phyloP scores from a whole-genome alignment of 2,888 invertebrate species.

The Netelia virgata region DNA sequence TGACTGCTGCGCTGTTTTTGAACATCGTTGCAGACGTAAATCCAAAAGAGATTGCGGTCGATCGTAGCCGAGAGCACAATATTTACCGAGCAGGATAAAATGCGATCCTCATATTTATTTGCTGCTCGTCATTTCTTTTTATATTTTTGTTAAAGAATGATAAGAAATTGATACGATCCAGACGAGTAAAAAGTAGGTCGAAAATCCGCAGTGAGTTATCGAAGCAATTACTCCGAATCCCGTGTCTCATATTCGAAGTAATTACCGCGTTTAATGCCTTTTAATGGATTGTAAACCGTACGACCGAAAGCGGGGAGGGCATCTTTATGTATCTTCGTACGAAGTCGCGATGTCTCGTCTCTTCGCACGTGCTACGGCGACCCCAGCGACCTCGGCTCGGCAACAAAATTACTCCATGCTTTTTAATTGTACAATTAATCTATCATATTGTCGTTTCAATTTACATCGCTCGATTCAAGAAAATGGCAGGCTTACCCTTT shows the following conservation, averaged over 20 bases:
- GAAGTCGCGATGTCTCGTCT: slow-evolving; percentile 17
- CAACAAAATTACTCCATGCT: not conserved
- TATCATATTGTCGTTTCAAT: not conserved
- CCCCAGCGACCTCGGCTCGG: slow-evolving; percentile 15
- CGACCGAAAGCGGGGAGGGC: slow-evolving; percentile 8
- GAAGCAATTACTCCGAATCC: slow-evolving; percentile 41
- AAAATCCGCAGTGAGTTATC: slow-evolving; percentile 24
- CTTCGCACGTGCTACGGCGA: not conserved
- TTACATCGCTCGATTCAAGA: not conserved
- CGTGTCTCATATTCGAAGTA: slow-evolving; percentile 35
- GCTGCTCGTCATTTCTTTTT: not conserved
- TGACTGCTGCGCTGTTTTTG: too few species aligned
- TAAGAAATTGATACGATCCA: slow-evolving; percentile 30
- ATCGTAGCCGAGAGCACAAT: not conserved
- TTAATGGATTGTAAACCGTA: slow-evolving; percentile 53
- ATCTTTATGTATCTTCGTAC: slow-evolving; percentile 51
- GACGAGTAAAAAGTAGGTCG: slow-evolving; percentile 27
- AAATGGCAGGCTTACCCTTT: not conserved
- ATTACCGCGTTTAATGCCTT: slow-evolving; percentile 44
- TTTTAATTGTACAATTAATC: slow-evolving; percentile 42
- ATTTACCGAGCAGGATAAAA: not conserved
- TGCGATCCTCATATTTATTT: not conserved
- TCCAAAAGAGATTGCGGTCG: not conserved
- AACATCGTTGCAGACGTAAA: not conserved
- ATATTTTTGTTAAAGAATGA: not conserved